phyloP scores from a whole-genome alignment of 2,888 invertebrate genomes.

The Pyrochroa serraticornis region DNA sequence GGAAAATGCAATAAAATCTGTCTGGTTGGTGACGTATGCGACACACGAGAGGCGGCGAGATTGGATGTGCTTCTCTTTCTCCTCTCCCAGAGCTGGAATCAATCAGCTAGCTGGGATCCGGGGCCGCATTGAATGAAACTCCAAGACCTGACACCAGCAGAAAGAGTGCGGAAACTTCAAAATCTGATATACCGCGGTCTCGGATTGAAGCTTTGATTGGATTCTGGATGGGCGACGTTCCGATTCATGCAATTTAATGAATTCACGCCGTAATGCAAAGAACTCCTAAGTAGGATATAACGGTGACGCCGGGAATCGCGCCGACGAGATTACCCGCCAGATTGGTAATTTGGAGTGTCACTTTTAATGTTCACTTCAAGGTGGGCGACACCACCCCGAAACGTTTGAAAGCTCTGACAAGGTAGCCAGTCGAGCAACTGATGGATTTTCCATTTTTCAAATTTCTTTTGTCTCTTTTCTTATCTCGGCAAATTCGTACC shows the following conservation, averaged over 20 bases:
- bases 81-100: slow-evolving; percentile 25
- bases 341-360: too few species aligned
- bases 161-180: slow-evolving; percentile 27
- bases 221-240: slow-evolving; percentile 40
- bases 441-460: too few species aligned
- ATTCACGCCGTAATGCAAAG: slow-evolving; percentile 29
- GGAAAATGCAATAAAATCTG: slow-evolving; percentile 57
- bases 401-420: too few species aligned
- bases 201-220: slow-evolving; percentile 50
- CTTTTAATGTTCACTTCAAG: too few species aligned
- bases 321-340: too few species aligned
- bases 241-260: slow-evolving; percentile 36
- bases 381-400: too few species aligned
- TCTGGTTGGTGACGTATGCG: slow-evolving; percentile 56
- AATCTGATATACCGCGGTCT: slow-evolving; percentile 41
- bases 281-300: too few species aligned
- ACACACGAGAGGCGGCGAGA: slow-evolving; percentile 55
- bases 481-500: too few species aligned
- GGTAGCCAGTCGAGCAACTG: too few species aligned
- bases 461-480: too few species aligned
- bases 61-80: slow-evolving; percentile 49
- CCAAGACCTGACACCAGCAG: slow-evolving; percentile 7
- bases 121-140: slow-evolving; percentile 11
- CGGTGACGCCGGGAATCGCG: too few species aligned
- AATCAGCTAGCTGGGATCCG: slow-evolving; percentile 12